Evolutionary conservation across 2,888 invertebrate genomes (phyloP).

Genomic region (Spodoptera littoralis): DNA sequence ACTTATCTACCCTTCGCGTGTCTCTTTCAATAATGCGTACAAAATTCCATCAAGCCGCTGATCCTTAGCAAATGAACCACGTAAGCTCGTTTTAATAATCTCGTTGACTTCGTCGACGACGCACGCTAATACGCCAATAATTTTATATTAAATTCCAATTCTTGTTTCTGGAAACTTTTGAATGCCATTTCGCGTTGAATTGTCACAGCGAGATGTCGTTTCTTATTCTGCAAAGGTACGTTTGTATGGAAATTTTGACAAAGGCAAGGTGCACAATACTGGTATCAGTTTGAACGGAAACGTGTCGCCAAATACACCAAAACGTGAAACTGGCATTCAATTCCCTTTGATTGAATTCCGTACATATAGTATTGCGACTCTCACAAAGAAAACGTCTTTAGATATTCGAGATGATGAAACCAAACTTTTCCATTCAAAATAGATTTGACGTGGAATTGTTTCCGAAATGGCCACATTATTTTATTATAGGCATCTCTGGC

Average conservation of each 20-base stretch:
- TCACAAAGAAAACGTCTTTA: conserved; percentile 48
- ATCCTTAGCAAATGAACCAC: conserved; percentile 35
- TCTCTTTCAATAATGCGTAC: conserved; percentile 19
- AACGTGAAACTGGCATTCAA: conserved; percentile 39
- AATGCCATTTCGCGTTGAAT: conserved; percentile 5
- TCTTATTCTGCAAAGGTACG: not conserved
- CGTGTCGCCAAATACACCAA: conserved; percentile 34
- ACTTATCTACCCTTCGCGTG: conserved; percentile 1
- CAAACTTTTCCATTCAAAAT: conserved; percentile 35
- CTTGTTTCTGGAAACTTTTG: conserved; percentile 1
- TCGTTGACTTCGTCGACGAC: conserved; percentile 10
- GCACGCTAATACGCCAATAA: conserved; percentile 23
- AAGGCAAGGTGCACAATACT: conserved; percentile 23
- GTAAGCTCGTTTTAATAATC: conserved; percentile 38
- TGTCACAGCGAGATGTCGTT: not conserved
- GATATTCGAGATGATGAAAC: conserved; percentile 43
- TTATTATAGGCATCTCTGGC: no score
- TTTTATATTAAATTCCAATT: conserved; percentile 26
- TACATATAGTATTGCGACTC: conserved; percentile 35
- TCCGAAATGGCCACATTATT: conserved; percentile 10
- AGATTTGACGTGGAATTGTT: conserved; percentile 34
- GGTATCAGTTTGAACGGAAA: conserved; percentile 32
- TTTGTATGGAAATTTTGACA: conserved; percentile 2
- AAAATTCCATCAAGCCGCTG: conserved; percentile 18
- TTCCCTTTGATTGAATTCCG: conserved; percentile 51